A percentile compares a stretch with the other conserved stretches of the same genome.
Conservation (phyloP, 2,113 vertebrate genomes). For the Pedetes capensis region DNA sequence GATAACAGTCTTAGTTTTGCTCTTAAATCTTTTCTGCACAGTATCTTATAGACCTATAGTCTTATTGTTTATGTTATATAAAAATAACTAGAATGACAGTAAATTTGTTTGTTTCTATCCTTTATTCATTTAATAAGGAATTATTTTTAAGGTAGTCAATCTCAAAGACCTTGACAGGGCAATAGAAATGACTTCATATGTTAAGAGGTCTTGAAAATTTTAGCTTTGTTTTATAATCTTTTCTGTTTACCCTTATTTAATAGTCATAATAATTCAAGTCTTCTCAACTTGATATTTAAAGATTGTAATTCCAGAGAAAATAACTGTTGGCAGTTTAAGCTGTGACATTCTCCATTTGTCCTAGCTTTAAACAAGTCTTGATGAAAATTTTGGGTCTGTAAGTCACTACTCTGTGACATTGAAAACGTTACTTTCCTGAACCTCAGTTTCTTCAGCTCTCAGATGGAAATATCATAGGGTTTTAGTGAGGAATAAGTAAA, state of each 20-base stretch:
- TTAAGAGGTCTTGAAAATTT: neutral
- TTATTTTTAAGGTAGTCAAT: conserved; percentile 22
- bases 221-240: neutral
- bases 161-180: neutral
- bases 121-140: neutral
- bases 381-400: neutral
- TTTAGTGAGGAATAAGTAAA: neutral
- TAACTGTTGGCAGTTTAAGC: neutral
- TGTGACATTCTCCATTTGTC: neutral
- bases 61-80: neutral
- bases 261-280: neutral
- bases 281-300: conserved; percentile 34
- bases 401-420: neutral
- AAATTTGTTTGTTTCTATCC: neutral
- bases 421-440: neutral
- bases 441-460: neutral
- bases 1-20: neutral
- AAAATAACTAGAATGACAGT: neutral
- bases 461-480: neutral
- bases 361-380: conserved; percentile 6
- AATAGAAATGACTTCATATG: neutral
- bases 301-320: neutral
- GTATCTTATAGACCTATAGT: neutral
- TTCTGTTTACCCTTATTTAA: neutral
- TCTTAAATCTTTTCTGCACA: neutral